These are phyloP conservation scores for Tyto alba DNA, from an alignment of 2,113 vertebrate species.

Conservation along the genomic window DNA sequence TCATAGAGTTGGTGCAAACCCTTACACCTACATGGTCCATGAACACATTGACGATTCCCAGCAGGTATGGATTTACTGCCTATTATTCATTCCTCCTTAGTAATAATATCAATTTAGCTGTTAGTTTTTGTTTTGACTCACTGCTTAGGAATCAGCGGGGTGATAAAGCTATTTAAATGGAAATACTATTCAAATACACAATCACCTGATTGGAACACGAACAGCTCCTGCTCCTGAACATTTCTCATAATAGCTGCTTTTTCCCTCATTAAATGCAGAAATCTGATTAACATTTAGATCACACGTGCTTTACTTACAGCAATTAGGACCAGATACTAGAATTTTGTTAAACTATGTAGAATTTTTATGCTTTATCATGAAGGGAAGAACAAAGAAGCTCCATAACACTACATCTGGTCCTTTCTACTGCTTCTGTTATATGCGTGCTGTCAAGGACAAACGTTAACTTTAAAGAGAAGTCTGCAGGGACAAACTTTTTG, in stretches of 20 bases:
- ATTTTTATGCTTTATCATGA: conserved; percentile 38
- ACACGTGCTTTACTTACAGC: conserved; percentile 52
- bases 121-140: conserved; percentile 53
- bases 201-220: conserved; percentile 12
- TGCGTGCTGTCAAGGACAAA: conserved; percentile 20
- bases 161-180: conserved; percentile 52
- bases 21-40: background rate
- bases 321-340: conserved; percentile 61
- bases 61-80: conserved; percentile 48
- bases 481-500: background rate
- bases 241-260: conserved; percentile 54
- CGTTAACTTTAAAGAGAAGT: conserved; percentile 31
- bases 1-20: background rate
- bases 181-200: conserved; percentile 54
- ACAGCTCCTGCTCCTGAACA: conserved; percentile 43
- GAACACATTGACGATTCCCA: conserved; percentile 31
- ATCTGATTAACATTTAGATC: conserved; percentile 69
- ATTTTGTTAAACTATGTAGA: conserved; percentile 41
- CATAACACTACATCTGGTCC: conserved; percentile 13
- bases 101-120: conserved; percentile 59
- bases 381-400: conserved; percentile 58
- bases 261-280: conserved; percentile 65
- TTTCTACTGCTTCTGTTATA: background rate
- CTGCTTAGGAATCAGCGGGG: conserved; percentile 52
- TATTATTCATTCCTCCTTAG: conserved; percentile 44